Conservation (phyloP, 2,797 vertebrate species). For the Cossypha niveicapilla region DNA sequence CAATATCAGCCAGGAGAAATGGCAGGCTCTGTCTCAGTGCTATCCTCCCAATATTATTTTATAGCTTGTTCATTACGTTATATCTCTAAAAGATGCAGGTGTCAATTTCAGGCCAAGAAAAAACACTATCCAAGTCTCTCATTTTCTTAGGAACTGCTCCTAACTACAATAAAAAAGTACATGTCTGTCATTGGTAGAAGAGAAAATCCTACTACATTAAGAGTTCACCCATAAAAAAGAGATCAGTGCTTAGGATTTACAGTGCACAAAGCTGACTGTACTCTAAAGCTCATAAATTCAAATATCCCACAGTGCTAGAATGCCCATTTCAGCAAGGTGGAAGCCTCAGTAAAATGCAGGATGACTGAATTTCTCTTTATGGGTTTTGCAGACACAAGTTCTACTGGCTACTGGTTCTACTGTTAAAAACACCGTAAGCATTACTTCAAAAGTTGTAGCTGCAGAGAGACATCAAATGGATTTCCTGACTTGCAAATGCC, state of each 20-base stretch:
- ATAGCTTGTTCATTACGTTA: not conserved
- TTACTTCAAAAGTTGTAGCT: not conserved
- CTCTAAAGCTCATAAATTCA: not conserved
- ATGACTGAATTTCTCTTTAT: not conserved
- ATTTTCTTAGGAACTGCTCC: not conserved
- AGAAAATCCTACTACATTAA: not conserved
- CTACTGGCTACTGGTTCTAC: not conserved
- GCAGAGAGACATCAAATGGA: not conserved
- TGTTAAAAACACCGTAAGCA: not conserved
- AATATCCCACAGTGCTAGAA: not conserved
- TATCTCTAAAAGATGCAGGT: not conserved
- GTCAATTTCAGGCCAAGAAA: not conserved
- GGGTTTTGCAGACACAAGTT: not conserved
- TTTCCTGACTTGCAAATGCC: not conserved
- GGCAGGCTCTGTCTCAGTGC: not conserved
- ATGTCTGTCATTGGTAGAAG: not conserved
- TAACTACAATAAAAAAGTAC: not conserved
- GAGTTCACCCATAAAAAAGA: not conserved
- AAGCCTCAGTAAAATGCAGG: not conserved
- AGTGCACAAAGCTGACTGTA: not conserved
- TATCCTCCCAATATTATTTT: not conserved
- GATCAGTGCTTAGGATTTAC: not conserved
- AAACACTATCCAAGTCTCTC: not conserved
- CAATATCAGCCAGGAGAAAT: not conserved
- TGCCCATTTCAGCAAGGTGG: not conserved